Percentiles rank a stretch among this genome's conserved stretches.
phyloP scores from a whole-genome alignment of 2,888 invertebrate genomes.

The Parnassius mnemosyne region DNA sequence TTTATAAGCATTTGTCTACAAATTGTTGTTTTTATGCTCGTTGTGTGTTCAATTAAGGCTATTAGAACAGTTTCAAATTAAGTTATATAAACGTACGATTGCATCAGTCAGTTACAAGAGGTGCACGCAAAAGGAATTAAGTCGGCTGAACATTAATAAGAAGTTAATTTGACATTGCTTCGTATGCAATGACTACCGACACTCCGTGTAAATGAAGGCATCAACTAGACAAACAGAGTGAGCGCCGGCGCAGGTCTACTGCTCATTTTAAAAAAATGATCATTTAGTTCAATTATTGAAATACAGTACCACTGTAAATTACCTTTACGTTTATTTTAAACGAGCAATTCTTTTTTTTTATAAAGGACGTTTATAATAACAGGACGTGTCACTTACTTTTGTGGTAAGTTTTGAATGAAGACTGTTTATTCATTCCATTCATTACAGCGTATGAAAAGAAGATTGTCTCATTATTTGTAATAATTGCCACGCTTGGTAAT shows the following conservation, averaged over 20 bases:
- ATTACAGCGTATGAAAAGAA: too few relatives aligned
- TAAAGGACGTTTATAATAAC: too few relatives aligned
- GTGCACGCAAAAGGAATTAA: slow-evolving; percentile 14
- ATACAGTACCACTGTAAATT: too few relatives aligned
- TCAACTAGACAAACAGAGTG: not conserved
- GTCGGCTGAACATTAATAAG: slow-evolving; percentile 10
- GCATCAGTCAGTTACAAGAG: not conserved
- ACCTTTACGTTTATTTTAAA: too few relatives aligned
- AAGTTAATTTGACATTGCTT: slow-evolving; percentile 11
- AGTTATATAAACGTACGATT: slow-evolving; percentile 15
- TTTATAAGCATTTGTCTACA: not conserved
- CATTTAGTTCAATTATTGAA: too few relatives aligned
- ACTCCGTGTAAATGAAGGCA: slow-evolving; percentile 16
- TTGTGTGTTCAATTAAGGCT: slow-evolving; percentile 10
- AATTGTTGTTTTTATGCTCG: not conserved
- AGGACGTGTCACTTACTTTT: too few relatives aligned
- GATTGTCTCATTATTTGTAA: too few relatives aligned
- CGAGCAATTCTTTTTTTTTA: too few relatives aligned
- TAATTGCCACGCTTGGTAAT: too few relatives aligned
- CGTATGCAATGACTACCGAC: slow-evolving; percentile 12
- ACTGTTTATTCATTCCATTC: too few relatives aligned
- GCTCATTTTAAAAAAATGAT: too few relatives aligned
- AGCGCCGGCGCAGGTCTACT: not conserved
- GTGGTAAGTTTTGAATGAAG: too few relatives aligned
- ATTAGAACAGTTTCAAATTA: not conserved